Evolutionary conservation across 2,797 vertebrate species (phyloP).

Genomic region (Melanotaenia maccullochi): DNA sequence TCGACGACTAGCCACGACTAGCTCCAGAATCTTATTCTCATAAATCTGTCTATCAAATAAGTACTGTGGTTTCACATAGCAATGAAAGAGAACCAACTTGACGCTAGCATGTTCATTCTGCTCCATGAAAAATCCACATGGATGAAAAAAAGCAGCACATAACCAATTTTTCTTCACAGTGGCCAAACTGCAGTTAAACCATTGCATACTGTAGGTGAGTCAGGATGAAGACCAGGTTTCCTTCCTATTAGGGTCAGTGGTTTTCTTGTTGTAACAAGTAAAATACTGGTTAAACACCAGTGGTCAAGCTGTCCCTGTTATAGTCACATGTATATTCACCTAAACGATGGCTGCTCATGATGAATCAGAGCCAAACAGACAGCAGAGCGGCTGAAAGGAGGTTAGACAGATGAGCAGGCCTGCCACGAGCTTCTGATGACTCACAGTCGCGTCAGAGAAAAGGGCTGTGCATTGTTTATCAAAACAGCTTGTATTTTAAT

Average conservation of each 20-base stretch:
- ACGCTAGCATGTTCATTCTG: not conserved
- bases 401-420: not conserved
- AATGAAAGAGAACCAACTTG: not conserved
- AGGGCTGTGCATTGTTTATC: slow-evolving; percentile 46
- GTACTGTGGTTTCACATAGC: not conserved
- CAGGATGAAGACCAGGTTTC: slow-evolving; percentile 26
- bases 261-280: slow-evolving; percentile 40
- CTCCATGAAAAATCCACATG: not conserved
- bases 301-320: slow-evolving; percentile 17
- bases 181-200: slow-evolving; percentile 37
- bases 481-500: slow-evolving; percentile 66
- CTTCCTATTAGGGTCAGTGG: slow-evolving; percentile 32
- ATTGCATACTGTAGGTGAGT: slow-evolving; percentile 32
- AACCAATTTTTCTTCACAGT: not conserved
- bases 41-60: not conserved
- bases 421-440: slow-evolving; percentile 6
- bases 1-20: too few species aligned
- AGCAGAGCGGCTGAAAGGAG: slow-evolving; percentile 4
- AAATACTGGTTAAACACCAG: slow-evolving; percentile 19
- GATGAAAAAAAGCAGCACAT: not conserved
- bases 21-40: too few species aligned
- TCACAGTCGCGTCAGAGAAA: slow-evolving; percentile 22
- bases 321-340: slow-evolving; percentile 43
- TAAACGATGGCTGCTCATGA: slow-evolving; percentile 35
- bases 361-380: slow-evolving; percentile 51